A percentile compares a stretch with the other conserved stretches of the same genome.
Conservation (phyloP, 2,113 vertebrate species). For the Gambusia holbrooki region DNA sequence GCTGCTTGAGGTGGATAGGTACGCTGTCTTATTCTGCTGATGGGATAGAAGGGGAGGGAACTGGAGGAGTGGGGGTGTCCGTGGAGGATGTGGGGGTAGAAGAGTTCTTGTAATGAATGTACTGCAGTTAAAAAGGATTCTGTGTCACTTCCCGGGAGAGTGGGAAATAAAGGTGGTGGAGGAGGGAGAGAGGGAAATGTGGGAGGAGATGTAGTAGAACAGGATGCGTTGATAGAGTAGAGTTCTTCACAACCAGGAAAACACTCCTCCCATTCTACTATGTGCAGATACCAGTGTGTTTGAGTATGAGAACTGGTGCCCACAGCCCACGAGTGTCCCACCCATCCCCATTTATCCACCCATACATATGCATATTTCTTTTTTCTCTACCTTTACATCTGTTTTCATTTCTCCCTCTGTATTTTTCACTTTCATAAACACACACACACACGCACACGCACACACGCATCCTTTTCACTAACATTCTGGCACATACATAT, state of each 20-base stretch:
- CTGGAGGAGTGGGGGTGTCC: not conserved
- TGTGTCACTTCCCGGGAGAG: slow-evolving; percentile 79
- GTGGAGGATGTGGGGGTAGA: slow-evolving; percentile 41
- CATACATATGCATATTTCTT: slow-evolving; percentile 69
- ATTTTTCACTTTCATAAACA: slow-evolving; percentile 3
- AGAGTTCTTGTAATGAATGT: slow-evolving; percentile 72
- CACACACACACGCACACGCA: slow-evolving; percentile 14
- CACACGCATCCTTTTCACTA: not conserved
- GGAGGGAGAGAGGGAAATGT: slow-evolving; percentile 53
- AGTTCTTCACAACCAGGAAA: slow-evolving; percentile 61
- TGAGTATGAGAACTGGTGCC: slow-evolving; percentile 17
- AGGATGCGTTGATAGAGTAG: slow-evolving; percentile 70
- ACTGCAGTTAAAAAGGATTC: slow-evolving; percentile 76
- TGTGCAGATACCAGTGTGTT: slow-evolving; percentile 15
- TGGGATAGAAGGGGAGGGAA: not conserved
- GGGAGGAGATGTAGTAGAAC: slow-evolving; percentile 74
- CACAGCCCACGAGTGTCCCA: slow-evolving; percentile 57
- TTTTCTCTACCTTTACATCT: slow-evolving; percentile 18
- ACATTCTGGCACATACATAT: slow-evolving; percentile 12
- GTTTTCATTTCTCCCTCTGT: slow-evolving; percentile 1
- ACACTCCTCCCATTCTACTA: slow-evolving; percentile 65
- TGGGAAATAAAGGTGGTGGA: slow-evolving; percentile 66
- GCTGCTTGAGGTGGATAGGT: slow-evolving; percentile 37
- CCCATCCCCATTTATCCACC: slow-evolving; percentile 63
- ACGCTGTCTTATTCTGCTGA: slow-evolving; percentile 33